Base-by-base conservation (phyloP, 2,888 invertebrate species). In the Netelia inedita region DNA sequence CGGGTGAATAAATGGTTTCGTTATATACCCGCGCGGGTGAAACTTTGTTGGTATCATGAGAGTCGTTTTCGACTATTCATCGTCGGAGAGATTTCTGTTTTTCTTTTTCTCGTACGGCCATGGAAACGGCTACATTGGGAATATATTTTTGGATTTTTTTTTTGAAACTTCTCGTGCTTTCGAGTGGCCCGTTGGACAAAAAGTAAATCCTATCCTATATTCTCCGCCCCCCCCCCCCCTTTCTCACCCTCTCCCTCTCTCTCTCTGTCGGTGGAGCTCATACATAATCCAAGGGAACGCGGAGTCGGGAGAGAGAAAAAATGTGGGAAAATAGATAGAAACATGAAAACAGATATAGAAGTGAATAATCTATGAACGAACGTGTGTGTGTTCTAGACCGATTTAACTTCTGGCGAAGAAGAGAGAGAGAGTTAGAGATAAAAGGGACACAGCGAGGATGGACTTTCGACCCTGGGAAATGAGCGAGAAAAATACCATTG, bases 221-320 rank as follows among this genome's bases (percentile, higher is more conserved):
- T 28, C 55, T 11, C n/a, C 23, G 9, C 43, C 2, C 53, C 61
- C n/a, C 8, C 43, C 41, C 19, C 21, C 66, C 41, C 50, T 21
- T 10, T 69, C 53, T 23, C 50, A 43, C 41, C 19, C 21, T 10
- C 16, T 63, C 66, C 41, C 50, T 21, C 14, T 69, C 53, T 23
- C 50, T 28, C 28, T 73, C 41, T 57, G 28, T 66, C 41, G 71
- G 66, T 66, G 2, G 43, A 68, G 75, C 87, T 89, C 88, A 88
- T 89, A 87, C 88, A 89, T 89, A 89, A 89, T 89, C 89, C 87
- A 88, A 78, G 55, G 88, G 87, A 86, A 87, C 86, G 85, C 35
- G 46, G 19, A 72, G 66, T 43, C 21, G 9, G 19, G 43, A 46
- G 14, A 23, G 59, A 10, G 6, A 53, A 28, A 41, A 69, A 55